phyloP scores from a whole-genome alignment of 1,140 invertebrate species.

The Tenebrio molitor region DNA sequence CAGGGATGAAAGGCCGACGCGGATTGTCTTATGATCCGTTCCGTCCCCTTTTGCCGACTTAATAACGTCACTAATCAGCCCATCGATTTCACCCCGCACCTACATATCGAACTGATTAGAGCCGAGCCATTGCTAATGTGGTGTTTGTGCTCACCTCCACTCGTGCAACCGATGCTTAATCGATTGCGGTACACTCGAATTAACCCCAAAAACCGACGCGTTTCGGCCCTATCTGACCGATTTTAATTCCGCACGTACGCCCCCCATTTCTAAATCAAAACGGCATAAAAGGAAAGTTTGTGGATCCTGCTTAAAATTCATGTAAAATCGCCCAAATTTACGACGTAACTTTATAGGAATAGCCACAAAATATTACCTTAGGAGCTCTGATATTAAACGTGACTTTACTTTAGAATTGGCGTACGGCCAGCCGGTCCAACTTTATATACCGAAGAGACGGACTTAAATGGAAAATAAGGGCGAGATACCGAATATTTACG shows the following conservation, averaged over 20 bases:
- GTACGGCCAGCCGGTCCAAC: slow-evolving; percentile 43
- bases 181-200: slow-evolving; percentile 27
- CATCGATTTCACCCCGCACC: not conserved
- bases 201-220: slow-evolving; percentile 25
- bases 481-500: slow-evolving; percentile 55
- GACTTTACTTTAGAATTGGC: slow-evolving; percentile 48
- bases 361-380: slow-evolving; percentile 57
- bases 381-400: slow-evolving; percentile 55
- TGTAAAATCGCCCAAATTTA: slow-evolving; percentile 55
- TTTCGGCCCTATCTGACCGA: slow-evolving; percentile 10
- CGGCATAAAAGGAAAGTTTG: slow-evolving; percentile 31
- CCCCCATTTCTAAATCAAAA: slow-evolving; percentile 36
- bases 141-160: slow-evolving; percentile 28
- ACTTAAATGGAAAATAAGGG: slow-evolving; percentile 58
- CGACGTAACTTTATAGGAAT: slow-evolving; percentile 55
- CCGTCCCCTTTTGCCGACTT: not conserved
- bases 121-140: slow-evolving; percentile 8
- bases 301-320: slow-evolving; percentile 52
- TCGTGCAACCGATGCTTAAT: slow-evolving; percentile 26
- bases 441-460: slow-evolving; percentile 53
- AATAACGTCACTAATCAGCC: not conserved
- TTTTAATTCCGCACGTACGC: slow-evolving; percentile 26
- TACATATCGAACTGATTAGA: not conserved
- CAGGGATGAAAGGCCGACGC: slow-evolving; percentile 9
- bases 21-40: slow-evolving; percentile 23